These are phyloP conservation scores for Lepidurus couesii DNA, from an alignment of 1,140 invertebrate species.

Conservation along the genomic window DNA sequence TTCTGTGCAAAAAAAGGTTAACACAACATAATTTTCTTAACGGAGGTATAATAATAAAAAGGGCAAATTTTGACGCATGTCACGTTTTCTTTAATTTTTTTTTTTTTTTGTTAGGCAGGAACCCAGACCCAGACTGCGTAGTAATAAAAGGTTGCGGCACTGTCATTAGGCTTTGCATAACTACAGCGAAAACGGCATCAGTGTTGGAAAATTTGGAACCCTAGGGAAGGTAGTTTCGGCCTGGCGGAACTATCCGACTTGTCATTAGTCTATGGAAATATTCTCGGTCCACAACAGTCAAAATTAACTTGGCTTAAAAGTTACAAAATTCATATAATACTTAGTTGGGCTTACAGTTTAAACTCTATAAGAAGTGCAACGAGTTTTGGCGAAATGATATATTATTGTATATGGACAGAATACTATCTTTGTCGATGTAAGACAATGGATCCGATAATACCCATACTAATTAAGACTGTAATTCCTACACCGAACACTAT, in stretches of 20 bases:
- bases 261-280: neutral
- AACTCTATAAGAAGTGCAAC: no score
- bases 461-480: neutral
- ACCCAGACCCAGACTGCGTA: neutral
- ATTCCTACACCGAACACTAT: neutral
- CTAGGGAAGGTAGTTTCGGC: neutral
- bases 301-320: no score
- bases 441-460: neutral
- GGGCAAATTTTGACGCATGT: no score
- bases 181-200: neutral
- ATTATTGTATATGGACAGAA: no score
- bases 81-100: no score
- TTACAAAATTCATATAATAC: no score
- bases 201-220: neutral
- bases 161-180: neutral
- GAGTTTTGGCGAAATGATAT: no score
- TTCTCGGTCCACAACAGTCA: no score
- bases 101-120: neutral
- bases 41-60: no score
- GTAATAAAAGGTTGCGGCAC: neutral
- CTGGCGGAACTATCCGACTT: neutral
- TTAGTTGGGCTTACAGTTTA: no score
- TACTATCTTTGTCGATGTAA: slow-evolving; percentile 5
- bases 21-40: no score
- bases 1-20: no score